Conservation (phyloP, 2,888 invertebrate species). For the Ochropleura plecta region DNA sequence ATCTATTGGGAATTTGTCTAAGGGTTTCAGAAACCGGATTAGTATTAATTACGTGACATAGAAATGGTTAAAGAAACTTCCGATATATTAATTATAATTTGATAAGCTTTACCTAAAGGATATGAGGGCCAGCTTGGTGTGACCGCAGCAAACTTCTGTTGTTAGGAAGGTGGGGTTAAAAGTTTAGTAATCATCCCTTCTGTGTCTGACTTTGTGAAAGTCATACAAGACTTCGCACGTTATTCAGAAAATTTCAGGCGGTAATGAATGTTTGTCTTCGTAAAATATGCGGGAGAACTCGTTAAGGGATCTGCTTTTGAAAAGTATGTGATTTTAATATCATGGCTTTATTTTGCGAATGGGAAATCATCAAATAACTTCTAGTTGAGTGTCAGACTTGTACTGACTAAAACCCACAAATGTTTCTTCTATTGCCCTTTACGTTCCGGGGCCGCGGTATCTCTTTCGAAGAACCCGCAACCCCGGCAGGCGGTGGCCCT, state of each 20-base stretch:
- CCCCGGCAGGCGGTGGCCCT: too few species aligned
- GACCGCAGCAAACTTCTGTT: conserved; percentile 52
- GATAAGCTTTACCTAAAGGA: conserved; percentile 33
- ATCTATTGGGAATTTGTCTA: background rate
- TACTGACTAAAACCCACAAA: too few species aligned
- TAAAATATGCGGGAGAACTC: conserved; percentile 18
- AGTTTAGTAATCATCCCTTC: conserved; percentile 70
- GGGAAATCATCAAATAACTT: too few species aligned
- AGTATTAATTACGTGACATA: background rate
- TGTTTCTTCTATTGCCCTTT: too few species aligned
- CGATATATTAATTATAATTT: conserved; percentile 9
- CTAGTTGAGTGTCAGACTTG: too few species aligned
- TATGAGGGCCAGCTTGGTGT: conserved; percentile 49
- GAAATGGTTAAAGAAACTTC: background rate
- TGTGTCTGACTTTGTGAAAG: conserved; percentile 53
- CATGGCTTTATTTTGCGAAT: background rate
- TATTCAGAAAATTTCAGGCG: conserved; percentile 51
- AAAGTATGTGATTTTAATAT: background rate
- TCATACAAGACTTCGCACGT: conserved; percentile 53
- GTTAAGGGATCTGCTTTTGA: background rate
- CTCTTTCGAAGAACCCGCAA: too few species aligned
- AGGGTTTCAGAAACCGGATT: background rate
- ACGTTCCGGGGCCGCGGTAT: too few species aligned
- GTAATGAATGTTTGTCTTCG: conserved; percentile 35
- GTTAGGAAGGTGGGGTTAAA: conserved; percentile 46